phyloP scores from a whole-genome alignment of 2,113 vertebrate genomes.

The Psephotus haematonotus region DNA sequence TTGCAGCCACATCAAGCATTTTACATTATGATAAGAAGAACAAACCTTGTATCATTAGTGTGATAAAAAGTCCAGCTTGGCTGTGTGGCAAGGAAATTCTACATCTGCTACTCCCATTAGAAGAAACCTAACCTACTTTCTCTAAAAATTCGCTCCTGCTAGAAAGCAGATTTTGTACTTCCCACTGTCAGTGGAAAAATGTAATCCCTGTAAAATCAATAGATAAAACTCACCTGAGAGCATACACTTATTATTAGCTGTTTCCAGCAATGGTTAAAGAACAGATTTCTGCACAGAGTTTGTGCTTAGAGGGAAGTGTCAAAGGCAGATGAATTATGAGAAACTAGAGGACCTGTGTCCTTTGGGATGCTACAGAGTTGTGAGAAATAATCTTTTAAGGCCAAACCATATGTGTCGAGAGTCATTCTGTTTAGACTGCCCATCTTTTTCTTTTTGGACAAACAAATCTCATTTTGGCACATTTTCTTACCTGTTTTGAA shows the following conservation, averaged over 20 bases:
- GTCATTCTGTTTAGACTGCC: background rate
- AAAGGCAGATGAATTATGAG: background rate
- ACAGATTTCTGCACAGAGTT: background rate
- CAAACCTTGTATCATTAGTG: background rate
- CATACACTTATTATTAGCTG: background rate
- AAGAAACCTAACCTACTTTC: background rate
- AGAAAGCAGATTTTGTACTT: background rate
- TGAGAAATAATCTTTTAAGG: background rate
- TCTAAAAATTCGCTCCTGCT: background rate
- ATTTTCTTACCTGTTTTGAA: background rate
- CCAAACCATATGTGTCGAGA: background rate
- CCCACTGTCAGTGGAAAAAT: background rate
- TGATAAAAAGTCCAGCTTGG: background rate
- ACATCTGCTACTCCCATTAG: background rate
- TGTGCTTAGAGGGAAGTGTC: background rate
- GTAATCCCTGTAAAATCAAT: background rate
- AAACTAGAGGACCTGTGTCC: background rate
- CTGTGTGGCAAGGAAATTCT: background rate
- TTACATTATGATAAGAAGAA: background rate
- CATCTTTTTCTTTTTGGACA: background rate
- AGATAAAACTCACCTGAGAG: background rate
- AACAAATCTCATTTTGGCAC: background rate
- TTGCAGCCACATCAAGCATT: background rate
- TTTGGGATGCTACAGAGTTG: background rate
- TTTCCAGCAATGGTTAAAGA: background rate